Evolutionary conservation across 2,888 invertebrate genomes (phyloP), one percentile per base, ranked within the genome.

Genomic region (Rhaphigaster nebulosa): DNA sequence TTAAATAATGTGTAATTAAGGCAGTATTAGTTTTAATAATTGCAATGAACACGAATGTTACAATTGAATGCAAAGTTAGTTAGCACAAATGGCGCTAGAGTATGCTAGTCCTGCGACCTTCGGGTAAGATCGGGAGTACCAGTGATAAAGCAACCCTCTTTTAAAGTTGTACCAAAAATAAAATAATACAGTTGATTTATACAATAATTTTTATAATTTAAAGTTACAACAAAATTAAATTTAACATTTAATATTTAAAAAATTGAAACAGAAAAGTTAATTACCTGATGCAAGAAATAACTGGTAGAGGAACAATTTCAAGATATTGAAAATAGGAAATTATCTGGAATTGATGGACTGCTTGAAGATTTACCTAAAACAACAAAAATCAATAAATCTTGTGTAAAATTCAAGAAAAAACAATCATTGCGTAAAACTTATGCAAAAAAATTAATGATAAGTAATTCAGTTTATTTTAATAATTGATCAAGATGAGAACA

Each of bases 231-330:
- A 65, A 13, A 65, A 2, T 29, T 29, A 29, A 29, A 15, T 29
- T 29, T 20, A 29, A 29, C 38, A 20, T 20, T 18, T 18, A 34
- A 0, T 1, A 76, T 20, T 76, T 50, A 45, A 45, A 45, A 18
- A 84, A n/a, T 84, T n/a, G n/a, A 84, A 45, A 45, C 8, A 45
- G 23, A 80, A 80, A 80, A 41, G n/a, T 84, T 45, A 50, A 45
- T 84, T 84, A 84, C 84, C 84, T 84, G 84, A 45, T 84, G 84
- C 84, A 84, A 84, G 84, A 84, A 84, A 84, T 84, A 84, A 84
- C 84, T 84, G 84, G 84, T 84, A 84, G 84, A 84, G 84, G 84
- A 84, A 84, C 84, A 84, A 84, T 84, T 84, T 50, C 84, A 84
- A 45, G 38, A 76, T 76, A 76, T 76, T 76, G 70, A 84, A 84